Percentiles rank a stretch among this genome's conserved stretches.
phyloP scores from a whole-genome alignment of 1,140 invertebrate genomes.

The Drosophila mauritiana region DNA sequence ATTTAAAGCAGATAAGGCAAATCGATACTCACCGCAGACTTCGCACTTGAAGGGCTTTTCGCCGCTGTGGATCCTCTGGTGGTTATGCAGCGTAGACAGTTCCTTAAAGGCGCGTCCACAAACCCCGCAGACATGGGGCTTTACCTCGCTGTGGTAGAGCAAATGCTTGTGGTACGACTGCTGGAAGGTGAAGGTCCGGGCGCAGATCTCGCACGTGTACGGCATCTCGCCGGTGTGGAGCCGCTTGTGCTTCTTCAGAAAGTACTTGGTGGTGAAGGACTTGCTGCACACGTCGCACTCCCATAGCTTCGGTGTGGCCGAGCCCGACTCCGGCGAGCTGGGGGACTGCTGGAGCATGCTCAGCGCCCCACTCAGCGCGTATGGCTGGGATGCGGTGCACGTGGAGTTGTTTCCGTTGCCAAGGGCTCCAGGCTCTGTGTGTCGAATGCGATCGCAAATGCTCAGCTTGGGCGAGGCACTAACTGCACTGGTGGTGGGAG shows the following conservation, averaged over 20 bases:
- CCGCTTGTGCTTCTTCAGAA: conserved; percentile 94
- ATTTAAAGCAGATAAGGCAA: no score
- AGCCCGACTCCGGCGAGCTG: conserved; percentile 7
- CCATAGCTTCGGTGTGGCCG: conserved; percentile 87
- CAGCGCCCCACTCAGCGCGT: conserved; percentile 64
- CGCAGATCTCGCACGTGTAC: conserved; percentile 93
- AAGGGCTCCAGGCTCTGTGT: conserved; percentile 58
- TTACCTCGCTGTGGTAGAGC: conserved; percentile 93
- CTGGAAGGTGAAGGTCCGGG: conserved; percentile 95
- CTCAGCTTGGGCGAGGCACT: conserved; percentile 64
- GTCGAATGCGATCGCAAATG: conserved; percentile 82
- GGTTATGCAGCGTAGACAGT: conserved; percentile 94
- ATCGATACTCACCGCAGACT: conserved; percentile 89
- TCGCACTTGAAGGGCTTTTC: conserved; percentile 96
- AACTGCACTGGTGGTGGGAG: conserved; percentile 6
- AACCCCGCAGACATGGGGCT: conserved; percentile 91
- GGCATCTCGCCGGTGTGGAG: conserved; percentile 95
- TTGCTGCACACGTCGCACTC: conserved; percentile 94
- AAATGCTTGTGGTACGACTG: conserved; percentile 96
- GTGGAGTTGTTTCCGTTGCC: conserved; percentile 1
- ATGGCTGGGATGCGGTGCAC: conserved; percentile 43
- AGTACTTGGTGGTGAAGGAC: conserved; percentile 95
- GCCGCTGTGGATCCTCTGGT: conserved; percentile 93
- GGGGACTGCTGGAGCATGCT: conserved; percentile 69
- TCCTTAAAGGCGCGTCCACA: conserved; percentile 94